phyloP scores from a whole-genome alignment of 1,140 invertebrate species.

The Mesaphorura yosii region DNA sequence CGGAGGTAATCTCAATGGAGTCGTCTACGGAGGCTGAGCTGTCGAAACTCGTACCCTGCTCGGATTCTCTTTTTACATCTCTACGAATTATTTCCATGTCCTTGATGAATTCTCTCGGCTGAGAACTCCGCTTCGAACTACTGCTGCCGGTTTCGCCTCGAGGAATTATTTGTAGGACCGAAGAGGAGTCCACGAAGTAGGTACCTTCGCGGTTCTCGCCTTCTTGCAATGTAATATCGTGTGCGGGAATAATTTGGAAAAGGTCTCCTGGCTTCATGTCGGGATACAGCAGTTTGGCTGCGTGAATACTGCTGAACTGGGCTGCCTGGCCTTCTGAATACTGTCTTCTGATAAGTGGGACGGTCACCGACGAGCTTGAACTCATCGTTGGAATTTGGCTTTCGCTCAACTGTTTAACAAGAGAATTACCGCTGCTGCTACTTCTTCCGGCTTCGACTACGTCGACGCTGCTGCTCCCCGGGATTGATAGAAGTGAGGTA shows the following conservation, averaged over 20 bases:
- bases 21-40: not conserved
- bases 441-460: constrained; percentile 4
- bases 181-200: not conserved
- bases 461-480: too few species aligned
- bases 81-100: constrained; percentile 4
- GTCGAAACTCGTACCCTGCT: not conserved
- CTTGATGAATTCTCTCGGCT: not conserved
- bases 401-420: constrained; percentile 4
- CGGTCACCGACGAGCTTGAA: not conserved
- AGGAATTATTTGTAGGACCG: not conserved
- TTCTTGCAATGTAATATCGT: not conserved
- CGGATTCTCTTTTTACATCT: not conserved
- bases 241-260: not conserved
- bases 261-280: not conserved
- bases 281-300: not conserved
- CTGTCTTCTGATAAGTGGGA: constrained; percentile 39
- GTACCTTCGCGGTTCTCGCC: not conserved
- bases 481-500: not conserved
- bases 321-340: constrained; percentile 39
- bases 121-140: not conserved
- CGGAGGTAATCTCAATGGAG: not conserved
- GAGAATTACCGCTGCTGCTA: not conserved
- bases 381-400: not conserved
- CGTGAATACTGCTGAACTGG: not conserved
- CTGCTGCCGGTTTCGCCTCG: not conserved